Conservation (phyloP, 1,140 invertebrate species). For the Wasmannia auropunctata region DNA sequence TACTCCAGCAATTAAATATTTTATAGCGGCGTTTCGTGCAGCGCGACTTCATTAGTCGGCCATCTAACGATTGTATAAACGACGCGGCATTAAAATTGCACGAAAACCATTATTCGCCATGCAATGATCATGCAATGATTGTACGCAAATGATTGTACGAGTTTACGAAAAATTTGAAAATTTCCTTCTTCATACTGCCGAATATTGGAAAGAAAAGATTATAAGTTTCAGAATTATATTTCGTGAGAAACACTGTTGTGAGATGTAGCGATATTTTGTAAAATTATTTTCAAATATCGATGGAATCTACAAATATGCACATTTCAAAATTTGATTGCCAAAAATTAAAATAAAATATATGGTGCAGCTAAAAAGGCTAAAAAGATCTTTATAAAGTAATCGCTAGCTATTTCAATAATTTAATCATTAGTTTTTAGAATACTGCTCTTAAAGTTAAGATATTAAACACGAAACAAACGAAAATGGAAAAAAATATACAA, state of each 20-base stretch:
- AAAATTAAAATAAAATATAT: background rate
- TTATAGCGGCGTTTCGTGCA: conserved; percentile 28
- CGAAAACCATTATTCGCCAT: background rate
- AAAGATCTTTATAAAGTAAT: background rate
- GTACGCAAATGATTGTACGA: no score
- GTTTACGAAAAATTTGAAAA: background rate
- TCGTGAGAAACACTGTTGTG: no score
- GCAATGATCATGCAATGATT: background rate
- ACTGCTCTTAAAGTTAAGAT: background rate
- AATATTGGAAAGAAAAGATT: background rate
- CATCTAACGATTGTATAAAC: conserved; percentile 32
- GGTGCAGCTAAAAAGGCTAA: background rate
- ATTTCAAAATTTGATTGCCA: background rate
- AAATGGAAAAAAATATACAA: background rate
- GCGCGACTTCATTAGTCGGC: conserved; percentile 27
- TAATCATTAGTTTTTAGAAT: background rate
- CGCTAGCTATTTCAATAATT: background rate
- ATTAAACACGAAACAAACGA: background rate
- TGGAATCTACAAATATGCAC: background rate
- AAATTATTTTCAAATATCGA: background rate
- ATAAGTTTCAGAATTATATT: no score
- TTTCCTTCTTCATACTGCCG: background rate
- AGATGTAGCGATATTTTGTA: background rate
- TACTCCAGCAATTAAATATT: conserved; percentile 40
- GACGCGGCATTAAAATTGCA: conserved; percentile 4